phyloP scores from a whole-genome alignment of 1,140 invertebrate species.

The Neoseiulus cucumeris region DNA sequence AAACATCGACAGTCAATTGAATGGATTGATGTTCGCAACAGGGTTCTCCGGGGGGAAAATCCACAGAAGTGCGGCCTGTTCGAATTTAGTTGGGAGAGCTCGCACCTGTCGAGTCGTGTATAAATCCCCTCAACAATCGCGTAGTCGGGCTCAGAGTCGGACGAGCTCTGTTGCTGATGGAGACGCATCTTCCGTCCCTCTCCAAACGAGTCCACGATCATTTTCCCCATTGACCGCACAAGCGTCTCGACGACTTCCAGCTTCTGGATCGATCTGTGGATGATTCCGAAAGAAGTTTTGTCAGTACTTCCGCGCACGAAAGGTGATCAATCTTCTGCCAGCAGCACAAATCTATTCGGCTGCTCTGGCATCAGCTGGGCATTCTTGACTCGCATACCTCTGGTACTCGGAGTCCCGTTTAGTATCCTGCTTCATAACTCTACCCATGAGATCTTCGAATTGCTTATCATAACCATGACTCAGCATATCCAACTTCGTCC shows the following conservation, averaged over 20 bases:
- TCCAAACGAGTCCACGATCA: background rate
- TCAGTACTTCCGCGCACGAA: too few relatives aligned
- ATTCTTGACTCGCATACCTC: too few relatives aligned
- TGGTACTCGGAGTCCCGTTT: conserved; percentile 7
- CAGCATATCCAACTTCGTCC: conserved; percentile 3
- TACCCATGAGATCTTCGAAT: background rate
- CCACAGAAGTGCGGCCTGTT: too few relatives aligned
- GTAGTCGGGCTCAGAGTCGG: background rate
- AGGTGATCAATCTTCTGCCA: background rate
- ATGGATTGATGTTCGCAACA: too few relatives aligned
- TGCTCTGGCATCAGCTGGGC: too few relatives aligned
- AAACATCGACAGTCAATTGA: background rate
- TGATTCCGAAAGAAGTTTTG: too few relatives aligned
- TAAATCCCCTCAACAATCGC: conserved; percentile 4
- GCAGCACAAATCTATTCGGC: too few relatives aligned
- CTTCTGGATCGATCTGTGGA: background rate
- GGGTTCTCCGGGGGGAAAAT: too few relatives aligned
- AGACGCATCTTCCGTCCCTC: background rate
- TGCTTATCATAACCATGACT: conserved; percentile 7
- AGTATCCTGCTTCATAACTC: background rate
- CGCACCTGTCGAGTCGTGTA: background rate
- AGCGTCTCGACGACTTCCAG: background rate
- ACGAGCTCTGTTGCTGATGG: background rate
- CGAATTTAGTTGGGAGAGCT: too few relatives aligned
- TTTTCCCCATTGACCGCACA: background rate